phyloP scores from a whole-genome alignment of 1,140 invertebrate species.

The Cydia splendana region DNA sequence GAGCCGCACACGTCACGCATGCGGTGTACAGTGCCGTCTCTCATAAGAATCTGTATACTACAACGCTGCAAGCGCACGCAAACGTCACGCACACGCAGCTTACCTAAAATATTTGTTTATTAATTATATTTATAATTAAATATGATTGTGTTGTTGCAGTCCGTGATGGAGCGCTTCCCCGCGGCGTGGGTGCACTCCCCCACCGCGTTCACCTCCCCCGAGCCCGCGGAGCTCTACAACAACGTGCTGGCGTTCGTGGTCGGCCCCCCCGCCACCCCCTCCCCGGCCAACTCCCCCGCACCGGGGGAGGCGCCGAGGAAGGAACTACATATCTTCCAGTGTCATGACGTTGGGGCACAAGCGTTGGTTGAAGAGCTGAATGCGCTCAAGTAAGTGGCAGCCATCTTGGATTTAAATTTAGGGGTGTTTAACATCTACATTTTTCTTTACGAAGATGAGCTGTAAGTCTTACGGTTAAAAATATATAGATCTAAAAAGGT shows the following conservation, averaged over 20 bases:
- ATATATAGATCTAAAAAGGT: too few relatives aligned
- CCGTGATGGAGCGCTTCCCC: slow-evolving; percentile 97
- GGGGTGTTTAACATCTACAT: too few relatives aligned
- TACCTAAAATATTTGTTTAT: too few relatives aligned
- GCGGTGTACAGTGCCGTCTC: too few relatives aligned
- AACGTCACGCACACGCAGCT: too few relatives aligned
- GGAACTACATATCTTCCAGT: slow-evolving; percentile 99
- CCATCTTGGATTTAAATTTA: too few relatives aligned
- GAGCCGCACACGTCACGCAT: too few relatives aligned
- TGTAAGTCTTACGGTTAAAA: too few relatives aligned
- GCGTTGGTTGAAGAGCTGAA: slow-evolving; percentile 80
- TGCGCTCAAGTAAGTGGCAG: slow-evolving; percentile 67
- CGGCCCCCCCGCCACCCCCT: slow-evolving; percentile 74
- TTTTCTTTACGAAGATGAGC: too few relatives aligned
- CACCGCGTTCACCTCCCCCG: slow-evolving; percentile 97
- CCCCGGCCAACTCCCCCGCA: slow-evolving; percentile 56
- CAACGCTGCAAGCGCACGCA: too few relatives aligned
- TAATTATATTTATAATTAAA: too few relatives aligned
- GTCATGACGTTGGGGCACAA: slow-evolving; percentile 81
- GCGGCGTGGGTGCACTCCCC: slow-evolving; percentile 95
- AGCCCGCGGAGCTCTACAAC: slow-evolving; percentile 98
- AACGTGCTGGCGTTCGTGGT: slow-evolving; percentile 99
- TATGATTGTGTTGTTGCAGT: slow-evolving; percentile 85
- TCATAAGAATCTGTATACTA: too few relatives aligned
- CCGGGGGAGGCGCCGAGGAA: slow-evolving; percentile 81